phyloP scores from a whole-genome alignment of 2,113 vertebrate genomes.

The Channa argus region DNA sequence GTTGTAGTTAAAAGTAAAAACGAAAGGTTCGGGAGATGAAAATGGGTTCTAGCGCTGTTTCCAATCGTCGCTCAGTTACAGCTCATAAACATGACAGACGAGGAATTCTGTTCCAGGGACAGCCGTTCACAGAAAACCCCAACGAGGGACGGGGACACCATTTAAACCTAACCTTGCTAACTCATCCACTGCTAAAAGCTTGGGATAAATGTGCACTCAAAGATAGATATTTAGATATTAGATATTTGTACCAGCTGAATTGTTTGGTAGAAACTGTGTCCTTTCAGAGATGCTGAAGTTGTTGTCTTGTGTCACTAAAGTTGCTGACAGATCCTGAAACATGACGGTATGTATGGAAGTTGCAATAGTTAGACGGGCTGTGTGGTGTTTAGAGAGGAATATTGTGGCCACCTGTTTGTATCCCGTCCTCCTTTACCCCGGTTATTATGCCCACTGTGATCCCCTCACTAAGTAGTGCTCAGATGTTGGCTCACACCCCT shows the following conservation, averaged over 20 bases:
- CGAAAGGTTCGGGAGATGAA: neutral
- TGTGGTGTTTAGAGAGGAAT: slow-evolving; percentile 28
- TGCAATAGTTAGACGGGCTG: slow-evolving; percentile 1
- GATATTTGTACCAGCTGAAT: no score
- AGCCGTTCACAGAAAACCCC: neutral
- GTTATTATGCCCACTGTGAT: slow-evolving; percentile 57
- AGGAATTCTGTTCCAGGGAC: neutral
- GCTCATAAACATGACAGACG: neutral
- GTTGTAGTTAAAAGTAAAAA: neutral
- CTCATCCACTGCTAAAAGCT: neutral
- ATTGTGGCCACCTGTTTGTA: slow-evolving; percentile 37
- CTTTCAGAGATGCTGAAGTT: neutral
- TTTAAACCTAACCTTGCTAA: accelerated
- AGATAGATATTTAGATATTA: no score
- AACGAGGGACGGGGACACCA: neutral
- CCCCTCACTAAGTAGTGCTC: slow-evolving; percentile 35
- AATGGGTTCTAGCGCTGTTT: no score
- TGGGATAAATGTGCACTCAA: no score
- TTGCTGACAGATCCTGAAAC: slow-evolving; percentile 57
- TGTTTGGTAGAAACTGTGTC: no score
- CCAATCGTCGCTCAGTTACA: neutral
- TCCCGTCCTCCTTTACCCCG: slow-evolving; percentile 5
- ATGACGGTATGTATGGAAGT: slow-evolving; percentile 73
- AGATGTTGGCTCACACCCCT: slow-evolving; percentile 28
- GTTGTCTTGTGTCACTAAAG: slow-evolving; percentile 55